Percentiles rank a stretch among this genome's conserved stretches.
Evolutionary conservation across 2,797 vertebrate species (phyloP).

Genomic region (Galagoides demidoff): DNA sequence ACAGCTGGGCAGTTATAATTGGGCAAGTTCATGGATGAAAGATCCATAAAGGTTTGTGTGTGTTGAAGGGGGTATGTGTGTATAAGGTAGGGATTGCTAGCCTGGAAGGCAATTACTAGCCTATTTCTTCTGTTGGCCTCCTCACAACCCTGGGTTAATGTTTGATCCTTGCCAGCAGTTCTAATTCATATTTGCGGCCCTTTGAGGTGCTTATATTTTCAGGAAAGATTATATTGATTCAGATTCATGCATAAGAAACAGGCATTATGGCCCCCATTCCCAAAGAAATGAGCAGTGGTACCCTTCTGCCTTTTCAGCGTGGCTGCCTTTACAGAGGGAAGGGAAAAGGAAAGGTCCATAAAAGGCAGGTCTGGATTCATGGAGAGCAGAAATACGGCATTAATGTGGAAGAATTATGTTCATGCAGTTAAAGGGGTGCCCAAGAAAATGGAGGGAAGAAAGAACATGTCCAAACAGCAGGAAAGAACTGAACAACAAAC

Average conservation of each 20-base stretch:
- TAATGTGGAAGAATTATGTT: slow-evolving; percentile 36
- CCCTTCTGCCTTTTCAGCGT: slow-evolving; percentile 36
- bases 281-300: slow-evolving; percentile 48
- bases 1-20: slow-evolving; percentile 63
- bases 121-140: slow-evolving; percentile 73
- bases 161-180: slow-evolving; percentile 70
- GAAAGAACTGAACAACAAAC: slow-evolving; percentile 21
- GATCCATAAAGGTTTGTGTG: slow-evolving; percentile 69
- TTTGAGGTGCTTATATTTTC: slow-evolving; percentile 69
- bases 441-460: slow-evolving; percentile 35
- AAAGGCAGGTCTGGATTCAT: background rate
- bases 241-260: slow-evolving; percentile 66
- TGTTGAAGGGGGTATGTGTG: slow-evolving; percentile 61
- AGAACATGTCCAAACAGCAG: slow-evolving; percentile 5
- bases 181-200: slow-evolving; percentile 69
- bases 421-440: background rate
- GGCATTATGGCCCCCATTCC: slow-evolving; percentile 22
- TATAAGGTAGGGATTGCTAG: slow-evolving; percentile 68
- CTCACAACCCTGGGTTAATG: slow-evolving; percentile 73
- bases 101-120: slow-evolving; percentile 68
- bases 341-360: background rate
- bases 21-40: slow-evolving; percentile 73
- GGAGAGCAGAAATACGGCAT: background rate
- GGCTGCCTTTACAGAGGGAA: background rate
- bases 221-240: slow-evolving; percentile 65